phyloP scores from a whole-genome alignment of 2,113 vertebrate species.

The Litocranius walleri region DNA sequence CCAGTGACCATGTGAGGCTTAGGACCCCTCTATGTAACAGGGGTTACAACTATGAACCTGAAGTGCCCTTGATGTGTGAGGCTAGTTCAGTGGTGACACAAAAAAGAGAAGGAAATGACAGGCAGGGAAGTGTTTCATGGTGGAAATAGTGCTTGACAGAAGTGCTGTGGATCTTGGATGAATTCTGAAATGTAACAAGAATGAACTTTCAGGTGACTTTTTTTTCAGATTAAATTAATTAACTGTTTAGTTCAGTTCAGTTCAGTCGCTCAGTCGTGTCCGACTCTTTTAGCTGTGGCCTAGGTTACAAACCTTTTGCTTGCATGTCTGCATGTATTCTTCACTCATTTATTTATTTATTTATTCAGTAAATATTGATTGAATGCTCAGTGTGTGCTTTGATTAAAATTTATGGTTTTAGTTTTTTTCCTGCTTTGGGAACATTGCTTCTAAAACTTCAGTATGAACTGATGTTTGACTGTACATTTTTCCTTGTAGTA shows the following conservation, averaged over 20 bases:
- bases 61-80: background rate
- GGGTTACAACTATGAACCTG: background rate
- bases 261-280: too few species aligned
- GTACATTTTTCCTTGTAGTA: background rate
- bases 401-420: constrained; percentile 18
- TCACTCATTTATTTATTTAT: background rate
- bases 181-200: constrained; percentile 20
- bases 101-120: background rate
- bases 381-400: background rate
- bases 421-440: background rate
- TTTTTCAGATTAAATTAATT: constrained; percentile 37
- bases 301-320: constrained; percentile 4
- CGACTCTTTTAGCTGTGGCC: background rate
- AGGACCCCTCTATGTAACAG: background rate
- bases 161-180: constrained; percentile 17
- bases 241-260: background rate
- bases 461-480: constrained; percentile 25
- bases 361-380: constrained; percentile 5
- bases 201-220: constrained; percentile 19
- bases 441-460: constrained; percentile 3
- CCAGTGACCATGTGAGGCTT: background rate
- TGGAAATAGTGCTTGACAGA: constrained; percentile 8
- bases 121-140: background rate
- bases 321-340: background rate
- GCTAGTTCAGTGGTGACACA: background rate